Evolutionary conservation across 2,113 vertebrate genomes (phyloP).

Genomic region (Lagopus leucura): DNA sequence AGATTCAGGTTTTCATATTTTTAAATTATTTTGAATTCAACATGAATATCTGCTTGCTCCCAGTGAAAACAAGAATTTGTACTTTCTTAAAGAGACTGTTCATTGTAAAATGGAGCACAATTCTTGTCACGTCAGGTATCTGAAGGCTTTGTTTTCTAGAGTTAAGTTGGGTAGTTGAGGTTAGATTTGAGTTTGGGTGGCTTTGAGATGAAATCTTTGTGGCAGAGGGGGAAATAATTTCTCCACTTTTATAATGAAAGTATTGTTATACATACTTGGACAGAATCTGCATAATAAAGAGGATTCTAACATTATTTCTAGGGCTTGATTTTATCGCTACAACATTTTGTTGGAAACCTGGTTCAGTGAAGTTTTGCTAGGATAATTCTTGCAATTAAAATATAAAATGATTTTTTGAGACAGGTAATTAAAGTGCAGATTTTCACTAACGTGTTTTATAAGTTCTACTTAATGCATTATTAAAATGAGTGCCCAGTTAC

Average conservation of each 20-base stretch:
- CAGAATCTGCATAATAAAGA: neutral
- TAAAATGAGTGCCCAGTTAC: neutral
- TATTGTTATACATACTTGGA: neutral
- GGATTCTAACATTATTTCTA: neutral
- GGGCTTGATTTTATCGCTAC: neutral
- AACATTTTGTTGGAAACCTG: neutral
- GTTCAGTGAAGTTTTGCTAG: neutral
- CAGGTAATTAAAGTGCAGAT: neutral
- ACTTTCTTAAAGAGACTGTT: neutral
- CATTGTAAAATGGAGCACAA: neutral
- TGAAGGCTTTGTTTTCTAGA: neutral
- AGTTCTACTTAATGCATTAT: neutral
- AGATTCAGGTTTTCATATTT: too few species aligned
- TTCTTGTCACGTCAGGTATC: neutral
- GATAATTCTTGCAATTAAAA: neutral
- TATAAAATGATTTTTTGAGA: neutral
- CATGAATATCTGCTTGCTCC: neutral
- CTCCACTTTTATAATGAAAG: neutral
- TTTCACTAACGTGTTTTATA: neutral
- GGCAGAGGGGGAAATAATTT: neutral
- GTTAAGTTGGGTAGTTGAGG: neutral
- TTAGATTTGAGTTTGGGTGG: neutral
- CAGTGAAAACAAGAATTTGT: neutral
- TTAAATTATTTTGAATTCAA: neutral
- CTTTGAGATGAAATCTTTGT: neutral